These are phyloP conservation scores for Dipodomys merriami DNA, from an alignment of 2,113 vertebrate species.

Conservation along the genomic window DNA sequence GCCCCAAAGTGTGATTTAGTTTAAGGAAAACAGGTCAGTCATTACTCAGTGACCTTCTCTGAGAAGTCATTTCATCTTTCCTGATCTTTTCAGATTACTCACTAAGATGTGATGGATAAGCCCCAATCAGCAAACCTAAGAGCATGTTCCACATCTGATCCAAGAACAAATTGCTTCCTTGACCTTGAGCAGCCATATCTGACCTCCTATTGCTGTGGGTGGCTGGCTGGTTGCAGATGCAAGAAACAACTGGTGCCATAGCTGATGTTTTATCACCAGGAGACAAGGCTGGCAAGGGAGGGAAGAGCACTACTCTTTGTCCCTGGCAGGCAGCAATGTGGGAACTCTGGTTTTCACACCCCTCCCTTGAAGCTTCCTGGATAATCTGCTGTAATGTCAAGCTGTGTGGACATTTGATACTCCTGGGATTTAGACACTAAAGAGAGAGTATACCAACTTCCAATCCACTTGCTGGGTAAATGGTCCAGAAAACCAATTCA, in stretches of 20 bases:
- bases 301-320: too few species aligned
- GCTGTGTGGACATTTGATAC: neutral
- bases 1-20: neutral
- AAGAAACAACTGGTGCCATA: neutral
- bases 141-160: slow-evolving; percentile 43
- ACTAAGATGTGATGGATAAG: slow-evolving; percentile 64
- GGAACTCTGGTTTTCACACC: neutral
- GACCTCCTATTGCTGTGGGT: slow-evolving; percentile 56
- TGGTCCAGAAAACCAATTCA: neutral
- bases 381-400: neutral
- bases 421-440: neutral
- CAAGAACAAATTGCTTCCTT: slow-evolving; percentile 66
- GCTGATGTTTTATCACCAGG: neutral
- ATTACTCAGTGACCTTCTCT: slow-evolving; percentile 50
- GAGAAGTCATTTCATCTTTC: slow-evolving; percentile 63
- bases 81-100: slow-evolving; percentile 57
- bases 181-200: slow-evolving; percentile 36
- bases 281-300: neutral
- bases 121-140: slow-evolving; percentile 25
- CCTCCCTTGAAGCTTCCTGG: neutral
- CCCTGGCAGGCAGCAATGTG: neutral
- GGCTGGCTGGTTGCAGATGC: neutral
- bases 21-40: slow-evolving; percentile 35
- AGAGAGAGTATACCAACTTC: neutral
- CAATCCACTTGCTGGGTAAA: neutral